Evolutionary conservation across 2,797 vertebrate species (phyloP), one percentile per base, ranked within the genome.

Genomic region (Enteromius trimaculatus): DNA sequence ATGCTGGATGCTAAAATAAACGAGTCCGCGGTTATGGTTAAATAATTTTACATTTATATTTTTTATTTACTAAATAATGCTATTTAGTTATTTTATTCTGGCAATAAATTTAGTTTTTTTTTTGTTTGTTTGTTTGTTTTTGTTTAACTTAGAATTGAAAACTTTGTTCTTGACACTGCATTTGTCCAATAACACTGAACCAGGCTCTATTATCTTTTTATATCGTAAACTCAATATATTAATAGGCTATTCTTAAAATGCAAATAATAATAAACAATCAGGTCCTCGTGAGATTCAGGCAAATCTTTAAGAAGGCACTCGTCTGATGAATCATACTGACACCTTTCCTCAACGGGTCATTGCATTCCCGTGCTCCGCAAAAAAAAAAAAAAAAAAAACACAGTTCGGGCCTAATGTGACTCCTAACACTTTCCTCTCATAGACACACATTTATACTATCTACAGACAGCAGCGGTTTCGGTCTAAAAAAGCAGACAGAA

Each of bases 241-340:
- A 11, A 34, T 64, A 60, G 10, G n/a, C n/a, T 60, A 19, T 19
- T 51, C 9, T 6, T 72, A 17, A 9, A 3, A 31, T 19, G 14
- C 3, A 26, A 29, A 31, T 19, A n/a, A 69, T 76, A 81, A 19
- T 17, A 23, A 68, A 34, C 62, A n/a, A 37, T 37, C 69, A 79
- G 66, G 62, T 77, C 71, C 79, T 69, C 21, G 37, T 47, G 16
- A 64, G 9, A 64, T 21, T 39, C 34, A 5, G 21, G 58, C 71
- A 75, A 21, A 69, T 77, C 83, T 86, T 77, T 83, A 75, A 77
- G 78, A 74, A 74, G 66, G 55, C 64, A 74, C 68, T 81, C 71
- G 79, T 87, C 74, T 88, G 88, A 88, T 93, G 89, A 93, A 92
- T 90, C 82, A 88, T 90, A 86, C 88, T 93, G 93, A 93, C 92